Evolutionary conservation across 2,888 invertebrate genomes (phyloP).

Genomic region (Nymphalis c-album): DNA sequence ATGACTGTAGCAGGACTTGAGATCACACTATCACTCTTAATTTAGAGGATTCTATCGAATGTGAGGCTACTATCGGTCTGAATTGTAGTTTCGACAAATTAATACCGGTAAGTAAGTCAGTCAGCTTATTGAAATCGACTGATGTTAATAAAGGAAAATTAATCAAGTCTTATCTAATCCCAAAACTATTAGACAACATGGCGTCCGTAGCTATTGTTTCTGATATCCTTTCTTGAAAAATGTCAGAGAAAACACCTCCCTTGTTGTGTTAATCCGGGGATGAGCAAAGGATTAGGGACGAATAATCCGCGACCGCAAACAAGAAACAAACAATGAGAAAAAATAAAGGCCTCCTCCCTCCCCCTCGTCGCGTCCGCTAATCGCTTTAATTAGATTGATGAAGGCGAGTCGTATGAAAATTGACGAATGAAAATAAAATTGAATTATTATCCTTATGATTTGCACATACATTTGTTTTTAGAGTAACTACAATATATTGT

Average conservation of each 20-base stretch:
- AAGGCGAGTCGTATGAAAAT: constrained; percentile 17
- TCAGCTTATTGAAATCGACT: no score
- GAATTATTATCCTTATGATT: neutral
- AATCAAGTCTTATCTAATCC: constrained; percentile 6
- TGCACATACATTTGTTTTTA: no score
- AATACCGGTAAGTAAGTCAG: no score
- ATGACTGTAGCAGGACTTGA: no score
- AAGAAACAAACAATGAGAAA: constrained; percentile 49
- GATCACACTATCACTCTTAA: no score
- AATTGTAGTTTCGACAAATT: no score
- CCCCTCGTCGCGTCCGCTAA: constrained; percentile 11
- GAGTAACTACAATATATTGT: no score
- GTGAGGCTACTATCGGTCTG: no score
- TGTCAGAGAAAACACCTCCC: constrained; percentile 45
- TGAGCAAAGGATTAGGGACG: constrained; percentile 46
- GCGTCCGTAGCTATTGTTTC: constrained; percentile 40
- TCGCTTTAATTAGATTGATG: constrained; percentile 39
- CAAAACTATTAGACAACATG: constrained; percentile 10
- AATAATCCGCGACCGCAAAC: constrained; percentile 47
- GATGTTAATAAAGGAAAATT: no score
- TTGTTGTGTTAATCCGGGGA: constrained; percentile 45
- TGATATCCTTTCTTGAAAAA: constrained; percentile 49
- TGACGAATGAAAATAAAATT: neutral
- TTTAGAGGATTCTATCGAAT: no score
- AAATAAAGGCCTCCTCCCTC: constrained; percentile 31